Evolutionary conservation across 2,113 vertebrate species (phyloP), one percentile per base, ranked within the genome.

Genomic region (Thunnus maccoyii): DNA sequence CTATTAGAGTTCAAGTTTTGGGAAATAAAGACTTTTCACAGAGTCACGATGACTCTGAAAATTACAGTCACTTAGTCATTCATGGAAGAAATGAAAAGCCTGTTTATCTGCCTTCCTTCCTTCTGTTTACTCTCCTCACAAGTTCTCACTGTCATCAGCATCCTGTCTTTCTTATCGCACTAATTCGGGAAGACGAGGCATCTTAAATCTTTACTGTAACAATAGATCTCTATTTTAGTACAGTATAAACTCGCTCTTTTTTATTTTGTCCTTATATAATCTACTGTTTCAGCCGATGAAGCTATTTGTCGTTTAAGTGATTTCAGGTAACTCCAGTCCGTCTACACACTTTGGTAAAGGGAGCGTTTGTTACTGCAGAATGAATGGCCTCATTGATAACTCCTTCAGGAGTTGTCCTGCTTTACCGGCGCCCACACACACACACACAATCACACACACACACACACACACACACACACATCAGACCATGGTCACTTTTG

Each of bases 331-430:
- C 71, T 50, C 4, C 14, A 47, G 48, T 20, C 14, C 15, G 16
- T 56, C 50, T 22, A n/a, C 20, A 46, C 25, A 5, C 30, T 76
- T 52, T 70, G 61, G 64, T 82, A 51, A 67, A 84, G 57, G 64
- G 48, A 73, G 55, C 3, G 12, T 78, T 69, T 88, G 84, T 87
- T 77, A 9, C 12, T 44, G 58, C 47, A 41, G 79, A 56, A 86
- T 91, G 84, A 92, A 92, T 88, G 83, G 72, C 82, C 89, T 88
- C 89, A 72, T 91, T 91, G 75, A 88, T 54, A 63, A 57, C 22
- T 85, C 87, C 76, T 85, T 22, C 30, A 72, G 76, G 85, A 88
- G 76, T 47, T 36, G 83, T 69, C 80, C 86, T 82, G 27, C 77
- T 88, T 87, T 69, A 50, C 73, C 48, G 63, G 36, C 32, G 7